Evolutionary conservation across 2,797 vertebrate species (phyloP).

Genomic region (Sebastiscus albofasciatus): DNA sequence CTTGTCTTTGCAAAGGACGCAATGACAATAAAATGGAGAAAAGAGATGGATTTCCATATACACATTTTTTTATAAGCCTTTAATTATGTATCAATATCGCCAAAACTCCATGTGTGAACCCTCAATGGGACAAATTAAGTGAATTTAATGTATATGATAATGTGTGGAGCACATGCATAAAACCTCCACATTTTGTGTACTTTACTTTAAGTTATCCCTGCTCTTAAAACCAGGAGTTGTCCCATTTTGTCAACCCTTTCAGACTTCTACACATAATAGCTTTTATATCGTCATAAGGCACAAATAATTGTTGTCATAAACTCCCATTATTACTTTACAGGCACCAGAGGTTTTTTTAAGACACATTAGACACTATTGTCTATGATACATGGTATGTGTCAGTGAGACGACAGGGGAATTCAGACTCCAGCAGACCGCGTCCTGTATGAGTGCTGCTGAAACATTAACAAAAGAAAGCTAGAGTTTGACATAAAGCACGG

Average conservation of each 20-base stretch:
- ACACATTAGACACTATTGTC: constrained; percentile 12
- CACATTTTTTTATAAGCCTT: background rate
- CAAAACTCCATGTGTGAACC: no score
- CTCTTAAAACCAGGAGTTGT: background rate
- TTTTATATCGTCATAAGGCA: constrained; percentile 1
- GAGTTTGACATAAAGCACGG: constrained; percentile 19
- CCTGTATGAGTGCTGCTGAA: constrained; percentile 8
- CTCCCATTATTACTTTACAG: constrained; percentile 24
- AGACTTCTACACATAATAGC: background rate
- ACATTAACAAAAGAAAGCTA: constrained; percentile 27
- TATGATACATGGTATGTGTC: constrained; percentile 6
- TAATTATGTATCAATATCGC: background rate
- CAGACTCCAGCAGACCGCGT: background rate
- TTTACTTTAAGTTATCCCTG: background rate
- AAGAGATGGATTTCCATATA: background rate
- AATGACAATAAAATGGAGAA: background rate
- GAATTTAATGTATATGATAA: no score
- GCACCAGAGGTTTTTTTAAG: constrained; percentile 8
- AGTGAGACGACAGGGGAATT: background rate
- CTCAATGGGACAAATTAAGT: no score
- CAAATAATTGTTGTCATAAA: constrained; percentile 4
- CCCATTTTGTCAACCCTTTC: constrained; percentile 6
- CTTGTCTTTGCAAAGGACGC: background rate
- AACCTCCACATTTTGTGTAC: background rate
- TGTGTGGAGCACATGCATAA: background rate